phyloP scores from a whole-genome alignment of 2,113 vertebrate genomes.

The Heterotilapia buettikoferi region DNA sequence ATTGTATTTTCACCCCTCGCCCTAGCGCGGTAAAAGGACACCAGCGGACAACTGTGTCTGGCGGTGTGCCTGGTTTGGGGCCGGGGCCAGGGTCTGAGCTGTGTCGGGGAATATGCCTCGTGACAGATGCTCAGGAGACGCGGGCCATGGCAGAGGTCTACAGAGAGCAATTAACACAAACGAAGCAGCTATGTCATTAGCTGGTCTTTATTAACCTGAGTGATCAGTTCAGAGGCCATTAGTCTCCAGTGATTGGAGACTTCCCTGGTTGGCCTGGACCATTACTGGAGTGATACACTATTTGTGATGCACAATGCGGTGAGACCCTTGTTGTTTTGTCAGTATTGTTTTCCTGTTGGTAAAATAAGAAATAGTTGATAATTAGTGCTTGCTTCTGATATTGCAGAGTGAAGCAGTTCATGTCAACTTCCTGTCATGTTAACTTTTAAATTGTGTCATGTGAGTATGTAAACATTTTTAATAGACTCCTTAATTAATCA shows the following conservation, averaged over 20 bases:
- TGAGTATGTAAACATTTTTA: background rate
- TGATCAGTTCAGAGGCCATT: constrained; percentile 67
- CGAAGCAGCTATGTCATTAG: constrained; percentile 63
- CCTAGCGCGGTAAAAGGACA: constrained; percentile 32
- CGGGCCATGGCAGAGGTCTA: constrained; percentile 40
- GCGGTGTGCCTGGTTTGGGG: constrained; percentile 31
- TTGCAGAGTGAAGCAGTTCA: background rate
- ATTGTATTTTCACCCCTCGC: constrained; percentile 13
- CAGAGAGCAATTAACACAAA: constrained; percentile 72
- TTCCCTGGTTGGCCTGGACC: constrained; percentile 10
- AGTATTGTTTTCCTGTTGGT: background rate
- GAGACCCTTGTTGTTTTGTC: background rate
- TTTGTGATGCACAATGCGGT: background rate
- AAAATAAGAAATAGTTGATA: background rate
- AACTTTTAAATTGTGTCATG: background rate
- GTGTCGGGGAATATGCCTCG: constrained; percentile 39
- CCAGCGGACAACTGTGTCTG: constrained; percentile 45
- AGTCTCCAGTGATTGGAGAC: constrained; percentile 52
- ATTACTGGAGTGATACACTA: background rate
- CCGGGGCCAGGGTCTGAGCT: constrained; percentile 34
- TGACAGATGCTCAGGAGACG: constrained; percentile 64
- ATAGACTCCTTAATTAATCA: background rate
- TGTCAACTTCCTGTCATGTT: background rate
- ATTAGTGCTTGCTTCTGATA: background rate
- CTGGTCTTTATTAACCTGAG: constrained; percentile 68